These are phyloP conservation scores for Ammospiza maritima DNA, from an alignment of 2,797 vertebrate species.

Conservation along the genomic window DNA sequence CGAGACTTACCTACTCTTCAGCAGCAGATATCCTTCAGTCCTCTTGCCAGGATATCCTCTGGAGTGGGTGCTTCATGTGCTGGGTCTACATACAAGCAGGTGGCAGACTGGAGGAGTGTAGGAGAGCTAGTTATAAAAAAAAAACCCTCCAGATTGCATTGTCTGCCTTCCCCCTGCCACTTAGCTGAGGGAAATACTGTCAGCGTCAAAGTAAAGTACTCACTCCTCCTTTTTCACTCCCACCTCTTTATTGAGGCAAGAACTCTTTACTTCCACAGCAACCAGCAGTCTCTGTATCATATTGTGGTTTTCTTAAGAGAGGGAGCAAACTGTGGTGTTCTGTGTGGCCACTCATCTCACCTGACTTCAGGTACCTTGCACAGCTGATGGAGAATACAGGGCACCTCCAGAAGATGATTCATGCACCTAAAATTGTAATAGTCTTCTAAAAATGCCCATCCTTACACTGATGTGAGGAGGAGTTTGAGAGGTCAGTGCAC, in stretches of 20 bases:
- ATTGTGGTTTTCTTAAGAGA: neutral
- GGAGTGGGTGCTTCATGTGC: constrained; percentile 44
- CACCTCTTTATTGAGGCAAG: constrained; percentile 55
- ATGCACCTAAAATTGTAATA: neutral
- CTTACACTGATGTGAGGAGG: neutral
- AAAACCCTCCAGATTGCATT: constrained; percentile 66
- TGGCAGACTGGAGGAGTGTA: constrained; percentile 71
- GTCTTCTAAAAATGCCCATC: neutral
- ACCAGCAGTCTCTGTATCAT: neutral
- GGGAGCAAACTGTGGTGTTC: neutral
- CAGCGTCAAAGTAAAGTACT: constrained; percentile 36
- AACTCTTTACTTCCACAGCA: constrained; percentile 18
- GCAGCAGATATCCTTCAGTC: constrained; percentile 7
- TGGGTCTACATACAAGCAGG: constrained; percentile 59
- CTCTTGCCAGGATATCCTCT: constrained; percentile 31
- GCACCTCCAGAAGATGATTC: neutral
- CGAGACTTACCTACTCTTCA: constrained; percentile 16
- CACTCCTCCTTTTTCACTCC: constrained; percentile 56
- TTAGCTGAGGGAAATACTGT: constrained; percentile 46
- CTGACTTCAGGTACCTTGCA: neutral
- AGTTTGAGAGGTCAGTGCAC: neutral
- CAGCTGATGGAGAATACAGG: neutral
- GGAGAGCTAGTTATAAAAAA: constrained; percentile 50
- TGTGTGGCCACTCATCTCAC: neutral
- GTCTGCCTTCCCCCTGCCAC: constrained; percentile 40